Evolutionary conservation across 2,888 invertebrate genomes (phyloP).

Genomic region (Autographa pulchrina): DNA sequence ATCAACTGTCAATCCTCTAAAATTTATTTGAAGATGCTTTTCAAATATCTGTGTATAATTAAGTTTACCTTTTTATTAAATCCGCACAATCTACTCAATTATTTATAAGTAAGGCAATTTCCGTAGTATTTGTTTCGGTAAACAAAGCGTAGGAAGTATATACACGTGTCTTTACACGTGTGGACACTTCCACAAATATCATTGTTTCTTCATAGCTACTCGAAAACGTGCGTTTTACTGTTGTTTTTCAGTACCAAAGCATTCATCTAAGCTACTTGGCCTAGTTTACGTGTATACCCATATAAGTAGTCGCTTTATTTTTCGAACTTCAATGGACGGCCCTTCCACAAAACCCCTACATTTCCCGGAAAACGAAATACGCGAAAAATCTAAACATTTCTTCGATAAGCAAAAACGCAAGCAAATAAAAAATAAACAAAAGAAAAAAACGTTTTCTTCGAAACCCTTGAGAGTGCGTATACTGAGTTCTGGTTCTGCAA

Average conservation of each 20-base stretch:
- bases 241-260: not conserved
- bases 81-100: not conserved
- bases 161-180: no score
- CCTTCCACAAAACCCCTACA: slow-evolving; percentile 20
- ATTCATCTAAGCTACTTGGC: not conserved
- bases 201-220: not conserved
- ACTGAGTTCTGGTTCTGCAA: slow-evolving; percentile 57
- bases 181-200: not conserved
- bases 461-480: slow-evolving; percentile 33
- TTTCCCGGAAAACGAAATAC: slow-evolving; percentile 29
- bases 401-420: slow-evolving; percentile 43
- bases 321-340: slow-evolving; percentile 18
- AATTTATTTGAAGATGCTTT: not conserved
- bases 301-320: not conserved
- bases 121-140: not conserved
- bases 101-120: not conserved
- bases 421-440: slow-evolving; percentile 46
- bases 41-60: not conserved
- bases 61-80: not conserved
- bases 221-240: not conserved
- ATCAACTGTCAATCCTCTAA: not conserved
- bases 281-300: not conserved
- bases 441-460: slow-evolving; percentile 36
- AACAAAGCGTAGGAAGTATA: not conserved
- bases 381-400: slow-evolving; percentile 40